Percentiles rank a stretch among this genome's conserved stretches.
Evolutionary conservation across 2,888 invertebrate genomes (phyloP).

Genomic region (Urechis unicinctus): DNA sequence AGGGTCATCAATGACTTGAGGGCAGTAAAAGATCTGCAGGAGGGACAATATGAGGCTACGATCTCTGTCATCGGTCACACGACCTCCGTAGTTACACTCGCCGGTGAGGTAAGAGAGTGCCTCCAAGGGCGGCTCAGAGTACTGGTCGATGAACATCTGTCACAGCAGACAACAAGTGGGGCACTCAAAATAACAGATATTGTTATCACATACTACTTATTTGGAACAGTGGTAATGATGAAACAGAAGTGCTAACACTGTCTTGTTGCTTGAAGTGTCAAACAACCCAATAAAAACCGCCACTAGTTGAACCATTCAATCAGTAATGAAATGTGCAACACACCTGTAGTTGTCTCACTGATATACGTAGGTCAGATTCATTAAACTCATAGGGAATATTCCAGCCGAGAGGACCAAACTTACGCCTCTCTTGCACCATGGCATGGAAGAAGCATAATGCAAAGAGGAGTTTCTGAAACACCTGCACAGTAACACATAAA

Average conservation of each 20-base stretch:
- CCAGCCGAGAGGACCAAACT: slow-evolving; percentile 52
- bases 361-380: slow-evolving; percentile 51
- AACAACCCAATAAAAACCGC: too few species aligned
- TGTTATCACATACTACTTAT: neutral
- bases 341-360: slow-evolving; percentile 47
- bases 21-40: slow-evolving; percentile 41
- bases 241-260: neutral
- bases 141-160: slow-evolving; percentile 50
- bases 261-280: too few species aligned
- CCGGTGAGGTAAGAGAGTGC: slow-evolving; percentile 48
- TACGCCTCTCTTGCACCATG: slow-evolving; percentile 49
- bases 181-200: neutral
- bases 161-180: neutral
- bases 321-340: too few species aligned
- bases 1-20: slow-evolving; percentile 31
- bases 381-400: slow-evolving; percentile 53
- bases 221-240: neutral
- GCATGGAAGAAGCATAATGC: slow-evolving; percentile 52
- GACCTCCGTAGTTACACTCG: slow-evolving; percentile 50
- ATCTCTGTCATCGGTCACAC: slow-evolving; percentile 49
- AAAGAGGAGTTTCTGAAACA: slow-evolving; percentile 62
- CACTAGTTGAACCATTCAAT: too few species aligned
- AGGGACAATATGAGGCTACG: slow-evolving; percentile 43
- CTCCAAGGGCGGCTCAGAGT: slow-evolving; percentile 46
- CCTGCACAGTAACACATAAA: slow-evolving; percentile 35